Base-by-base conservation (phyloP, 2,113 vertebrate genomes). In the Corapipo altera region DNA sequence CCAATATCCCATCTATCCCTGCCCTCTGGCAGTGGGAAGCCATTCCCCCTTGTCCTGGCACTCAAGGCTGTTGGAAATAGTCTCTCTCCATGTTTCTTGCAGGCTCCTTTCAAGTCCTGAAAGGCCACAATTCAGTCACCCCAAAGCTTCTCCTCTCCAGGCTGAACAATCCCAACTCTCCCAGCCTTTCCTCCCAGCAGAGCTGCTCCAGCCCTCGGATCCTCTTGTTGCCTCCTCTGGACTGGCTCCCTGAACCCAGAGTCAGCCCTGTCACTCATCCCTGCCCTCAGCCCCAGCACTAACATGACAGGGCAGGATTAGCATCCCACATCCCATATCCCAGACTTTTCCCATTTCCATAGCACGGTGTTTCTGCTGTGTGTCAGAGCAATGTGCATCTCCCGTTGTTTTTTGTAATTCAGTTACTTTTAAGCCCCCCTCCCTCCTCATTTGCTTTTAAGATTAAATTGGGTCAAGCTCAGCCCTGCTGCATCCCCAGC, bases 21-120 rank as follows among this genome's bases (percentile, higher is more conserved):
- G 17, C 22, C 43, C 37, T 52, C 27, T 74, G 52, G 37, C 44
- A 52, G 0, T 59, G 76, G 18, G 76, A 43, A 57, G 9, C 52
- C 59, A 52, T 58, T 58, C 69, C 59, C 24, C 13, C 2, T 4
- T 16, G 16, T 27, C 64, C 33, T 64, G 49, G 0, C 32, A 0
- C 32, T 21, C 12, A 35, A 51, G 22, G 0, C 14, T 32, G 8
- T 43, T 80, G 43, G 1, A 0, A 2, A 3, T 0, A 18, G 1
- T 51, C 30, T 8, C 41, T 64, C n/a, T 49, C 41, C 21, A 5
- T 10, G 0, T 43, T 11, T 58, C 35, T 0, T 49, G 11, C 0
- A 7, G 6, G 32, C 22, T 39, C 3, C 20, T 17, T 58, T 8
- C 35, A 66, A 59, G 43, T 2, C 1, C 55, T 54, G 33, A 0